These are phyloP conservation scores for Helarctos malayanus DNA, from an alignment of 2,797 vertebrate genomes.

Conservation along the genomic window DNA sequence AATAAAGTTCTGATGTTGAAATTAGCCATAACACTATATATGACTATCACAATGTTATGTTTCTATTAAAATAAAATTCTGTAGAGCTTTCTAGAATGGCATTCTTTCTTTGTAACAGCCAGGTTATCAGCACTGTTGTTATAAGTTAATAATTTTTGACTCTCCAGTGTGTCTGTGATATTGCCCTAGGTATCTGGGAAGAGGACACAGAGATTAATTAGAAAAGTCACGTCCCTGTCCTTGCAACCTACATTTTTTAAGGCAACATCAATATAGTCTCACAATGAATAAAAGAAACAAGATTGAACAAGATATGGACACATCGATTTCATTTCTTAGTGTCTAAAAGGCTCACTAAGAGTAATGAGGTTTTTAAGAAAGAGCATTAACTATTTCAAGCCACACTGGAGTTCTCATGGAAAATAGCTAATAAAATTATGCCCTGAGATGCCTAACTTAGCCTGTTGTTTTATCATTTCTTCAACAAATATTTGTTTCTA, in stretches of 20 bases:
- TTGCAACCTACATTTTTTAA: not conserved
- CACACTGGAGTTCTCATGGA: not conserved
- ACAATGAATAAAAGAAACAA: slow-evolving; percentile 52
- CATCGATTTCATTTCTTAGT: slow-evolving; percentile 59
- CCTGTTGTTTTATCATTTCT: not conserved
- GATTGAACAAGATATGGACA: slow-evolving; percentile 1
- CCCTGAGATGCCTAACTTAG: not conserved
- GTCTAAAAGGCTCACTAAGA: slow-evolving; percentile 13
- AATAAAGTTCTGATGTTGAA: not conserved
- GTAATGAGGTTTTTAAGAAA: slow-evolving; percentile 36
- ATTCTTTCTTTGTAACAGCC: not conserved
- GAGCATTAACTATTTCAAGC: not conserved
- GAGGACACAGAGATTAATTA: slow-evolving; percentile 44
- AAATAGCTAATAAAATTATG: slow-evolving; percentile 14
- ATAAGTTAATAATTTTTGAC: slow-evolving; percentile 48
- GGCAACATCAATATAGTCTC: slow-evolving; percentile 14
- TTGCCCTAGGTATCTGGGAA: slow-evolving; percentile 19
- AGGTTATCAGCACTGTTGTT: not conserved
- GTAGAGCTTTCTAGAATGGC: not conserved
- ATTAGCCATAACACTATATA: not conserved
- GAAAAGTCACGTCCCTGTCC: slow-evolving; percentile 37
- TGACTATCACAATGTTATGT: not conserved
- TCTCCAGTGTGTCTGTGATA: slow-evolving; percentile 40
- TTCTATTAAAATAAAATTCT: slow-evolving; percentile 29
- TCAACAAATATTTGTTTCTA: not conserved